phyloP scores from a whole-genome alignment of 2,888 invertebrate genomes.

The Orthosia cruda region DNA sequence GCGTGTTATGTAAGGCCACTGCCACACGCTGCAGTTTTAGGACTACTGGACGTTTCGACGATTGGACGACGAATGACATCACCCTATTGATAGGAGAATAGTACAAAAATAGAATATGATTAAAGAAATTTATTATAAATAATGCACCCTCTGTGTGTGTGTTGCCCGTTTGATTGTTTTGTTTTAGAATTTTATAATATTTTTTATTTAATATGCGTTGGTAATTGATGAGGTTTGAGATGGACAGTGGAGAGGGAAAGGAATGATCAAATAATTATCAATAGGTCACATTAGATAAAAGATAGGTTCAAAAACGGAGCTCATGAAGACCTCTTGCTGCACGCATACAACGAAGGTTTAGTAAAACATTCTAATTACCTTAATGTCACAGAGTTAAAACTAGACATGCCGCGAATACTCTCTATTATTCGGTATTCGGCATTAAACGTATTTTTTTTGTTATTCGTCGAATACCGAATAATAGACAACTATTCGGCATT shows the following conservation, averaged over 20 bases:
- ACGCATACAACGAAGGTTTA: neutral
- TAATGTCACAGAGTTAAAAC: neutral
- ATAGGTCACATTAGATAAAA: neutral
- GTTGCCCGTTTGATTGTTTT: conserved; percentile 48
- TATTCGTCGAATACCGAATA: no score
- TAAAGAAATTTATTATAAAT: conserved; percentile 62
- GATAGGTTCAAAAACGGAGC: neutral
- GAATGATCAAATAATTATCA: neutral
- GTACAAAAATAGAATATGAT: conserved; percentile 60
- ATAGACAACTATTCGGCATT: no score
- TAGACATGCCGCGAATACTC: no score
- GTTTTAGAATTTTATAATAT: conserved; percentile 44
- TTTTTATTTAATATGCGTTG: conserved; percentile 20
- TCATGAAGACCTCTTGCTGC: neutral
- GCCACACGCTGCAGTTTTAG: conserved; percentile 77
- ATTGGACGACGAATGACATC: conserved; percentile 57
- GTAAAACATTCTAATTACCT: neutral
- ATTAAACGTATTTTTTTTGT: no score
- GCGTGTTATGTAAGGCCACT: conserved; percentile 85
- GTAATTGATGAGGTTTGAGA: conserved; percentile 16
- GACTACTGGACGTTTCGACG: conserved; percentile 51
- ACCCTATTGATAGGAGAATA: conserved; percentile 54
- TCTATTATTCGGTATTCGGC: no score
- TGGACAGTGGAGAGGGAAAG: neutral
- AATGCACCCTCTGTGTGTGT: conserved; percentile 54